Conservation (phyloP, 2,797 vertebrate genomes). For the Anas capensis region DNA sequence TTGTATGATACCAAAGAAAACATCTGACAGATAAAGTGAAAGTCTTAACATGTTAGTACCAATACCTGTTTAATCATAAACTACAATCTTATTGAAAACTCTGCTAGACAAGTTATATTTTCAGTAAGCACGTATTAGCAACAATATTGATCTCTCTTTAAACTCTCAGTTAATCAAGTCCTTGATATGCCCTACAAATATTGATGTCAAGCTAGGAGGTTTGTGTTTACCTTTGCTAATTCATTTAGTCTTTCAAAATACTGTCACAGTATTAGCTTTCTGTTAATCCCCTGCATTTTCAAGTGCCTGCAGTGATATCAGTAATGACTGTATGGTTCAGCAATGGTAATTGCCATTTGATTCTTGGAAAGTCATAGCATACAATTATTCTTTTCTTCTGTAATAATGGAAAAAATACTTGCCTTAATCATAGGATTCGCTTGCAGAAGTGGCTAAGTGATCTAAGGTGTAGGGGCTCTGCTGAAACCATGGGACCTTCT, state of each 20-base stretch:
- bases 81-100: background rate
- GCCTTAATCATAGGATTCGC: background rate
- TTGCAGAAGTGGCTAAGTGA: background rate
- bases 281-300: background rate
- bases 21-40: background rate
- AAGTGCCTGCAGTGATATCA: background rate
- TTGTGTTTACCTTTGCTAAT: background rate
- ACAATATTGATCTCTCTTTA: background rate
- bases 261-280: background rate
- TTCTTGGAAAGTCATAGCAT: background rate
- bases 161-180: background rate
- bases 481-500: background rate
- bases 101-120: background rate
- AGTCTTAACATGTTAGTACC: background rate
- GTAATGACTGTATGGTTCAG: background rate
- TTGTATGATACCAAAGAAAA: background rate
- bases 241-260: background rate
- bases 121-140: background rate
- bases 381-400: background rate
- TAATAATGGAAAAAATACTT: background rate
- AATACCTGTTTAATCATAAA: background rate
- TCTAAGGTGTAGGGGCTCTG: background rate
- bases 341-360: background rate
- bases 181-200: background rate
- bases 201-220: background rate